Percentiles rank a stretch among this genome's conserved stretches.
Conservation (phyloP, 23 tunicate genomes). For the Clavelina lepadiformis region DNA sequence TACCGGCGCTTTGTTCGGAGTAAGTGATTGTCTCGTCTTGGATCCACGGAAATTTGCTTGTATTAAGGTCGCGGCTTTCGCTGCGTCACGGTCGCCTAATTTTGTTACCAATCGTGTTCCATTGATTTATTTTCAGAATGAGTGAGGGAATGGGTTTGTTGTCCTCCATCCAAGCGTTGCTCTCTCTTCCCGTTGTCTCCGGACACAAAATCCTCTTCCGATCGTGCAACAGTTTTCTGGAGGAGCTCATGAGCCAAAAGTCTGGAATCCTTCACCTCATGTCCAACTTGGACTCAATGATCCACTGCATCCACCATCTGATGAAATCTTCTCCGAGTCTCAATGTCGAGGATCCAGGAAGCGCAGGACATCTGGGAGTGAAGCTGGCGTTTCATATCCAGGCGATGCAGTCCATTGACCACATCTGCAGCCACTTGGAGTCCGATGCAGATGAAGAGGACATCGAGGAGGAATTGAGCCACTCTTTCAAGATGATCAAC, state of each 20-base stretch:
- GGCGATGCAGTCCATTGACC: conserved; percentile 63
- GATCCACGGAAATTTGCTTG: too few relatives aligned
- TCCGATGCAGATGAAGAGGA: conserved; percentile 23
- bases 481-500: conserved; percentile 37
- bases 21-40: too few relatives aligned
- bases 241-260: conserved; percentile 31
- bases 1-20: too few relatives aligned
- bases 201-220: conserved; percentile 35
- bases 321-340: conserved; percentile 38
- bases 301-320: conserved; percentile 57
- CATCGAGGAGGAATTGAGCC: conserved; percentile 38
- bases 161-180: conserved; percentile 54
- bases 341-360: conserved; percentile 45
- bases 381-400: conserved; percentile 64
- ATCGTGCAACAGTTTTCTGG: conserved; percentile 40
- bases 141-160: conserved; percentile 45
- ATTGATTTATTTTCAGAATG: conserved; percentile 38
- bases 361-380: conserved; percentile 63
- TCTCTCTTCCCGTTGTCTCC: conserved; percentile 70
- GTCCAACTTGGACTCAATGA: conserved; percentile 37
- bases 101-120: too few relatives aligned
- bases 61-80: too few relatives aligned
- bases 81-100: too few relatives aligned
- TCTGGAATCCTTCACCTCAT: conserved; percentile 50
- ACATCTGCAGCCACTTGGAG: conserved; percentile 36